Base-by-base conservation (phyloP, 2,113 vertebrate genomes). In the Leuciscus idus region DNA sequence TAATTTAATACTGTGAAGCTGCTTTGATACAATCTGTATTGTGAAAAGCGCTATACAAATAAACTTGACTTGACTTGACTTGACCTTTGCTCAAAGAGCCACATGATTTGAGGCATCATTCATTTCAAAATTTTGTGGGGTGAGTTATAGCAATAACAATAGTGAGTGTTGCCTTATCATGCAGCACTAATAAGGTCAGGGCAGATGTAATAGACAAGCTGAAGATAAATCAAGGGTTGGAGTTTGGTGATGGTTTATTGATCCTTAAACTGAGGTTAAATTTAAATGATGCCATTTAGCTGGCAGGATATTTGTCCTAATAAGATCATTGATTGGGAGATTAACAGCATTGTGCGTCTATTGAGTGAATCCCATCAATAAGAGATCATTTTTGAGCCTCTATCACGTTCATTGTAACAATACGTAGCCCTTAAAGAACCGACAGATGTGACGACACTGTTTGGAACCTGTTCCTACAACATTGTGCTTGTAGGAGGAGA, bases 201-300 rank as follows among this genome's bases (percentile, higher is more conserved):
- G 64, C 48, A n/a, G 61, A 64, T 6, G 26, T 33, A 82, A 70
- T 82, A 33, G 80, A 82, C 46, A 48, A 82, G 81, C 28, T 43
- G 50, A 55, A 43, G 68, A 59, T 84, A 84, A 84, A 84, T 84
- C 82, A 59, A 28, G 68, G n/a, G 17, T 52, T 28, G 21, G 81
- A 73, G 43, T 73, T 84, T 43, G 68, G 48, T 36, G 68, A 73
- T 84, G 68, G 33, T 72, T 84, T 84, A 84, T 84, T 73, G 82
- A 84, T 84, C 50, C 30, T 59, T 57, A 73, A 55, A 36, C 66
- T 73, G 68, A 84, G 68, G 52, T 84, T 57, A 82, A 82, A 50
- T 70, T 30, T 82, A 82, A 59, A 80, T 80, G 23, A 80, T 59
- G 77, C 77, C 77, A 80, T 61, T 80, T 80, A 80, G 21, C 77